Evolutionary conservation across 2,113 vertebrate genomes (phyloP).

Genomic region (Cettia cetti): DNA sequence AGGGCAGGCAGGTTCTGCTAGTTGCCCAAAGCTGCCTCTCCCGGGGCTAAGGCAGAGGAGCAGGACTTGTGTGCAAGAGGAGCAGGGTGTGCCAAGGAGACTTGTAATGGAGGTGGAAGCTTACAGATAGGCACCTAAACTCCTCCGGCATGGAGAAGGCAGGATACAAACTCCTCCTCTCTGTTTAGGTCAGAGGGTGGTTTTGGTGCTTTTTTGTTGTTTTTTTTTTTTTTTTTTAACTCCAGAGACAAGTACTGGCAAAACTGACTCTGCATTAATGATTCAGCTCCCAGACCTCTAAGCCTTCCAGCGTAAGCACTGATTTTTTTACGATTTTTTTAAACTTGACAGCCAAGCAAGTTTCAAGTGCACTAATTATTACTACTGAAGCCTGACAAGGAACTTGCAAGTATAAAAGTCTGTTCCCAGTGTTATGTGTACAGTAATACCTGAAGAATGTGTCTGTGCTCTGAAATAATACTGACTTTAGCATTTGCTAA

Average conservation of each 20-base stretch:
- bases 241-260: not conserved
- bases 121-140: too few species aligned
- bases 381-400: conserved; percentile 2
- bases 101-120: fast-evolving
- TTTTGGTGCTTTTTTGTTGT: not conserved
- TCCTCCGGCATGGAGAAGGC: fast-evolving
- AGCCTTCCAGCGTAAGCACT: conserved; percentile 37
- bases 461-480: not conserved
- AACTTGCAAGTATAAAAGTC: not conserved
- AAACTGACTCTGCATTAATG: not conserved
- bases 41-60: not conserved
- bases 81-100: not conserved
- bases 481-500: not conserved
- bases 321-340: not conserved
- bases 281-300: not conserved
- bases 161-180: not conserved
- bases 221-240: not conserved
- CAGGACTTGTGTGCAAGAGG: not conserved
- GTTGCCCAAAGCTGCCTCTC: not conserved
- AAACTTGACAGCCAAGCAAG: conserved; percentile 12
- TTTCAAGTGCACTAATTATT: conserved; percentile 34
- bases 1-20: fast-evolving
- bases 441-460: not conserved
- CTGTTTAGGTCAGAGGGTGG: not conserved
- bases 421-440: not conserved